These are phyloP conservation scores for Brachylomia viminalis DNA, from an alignment of 2,888 invertebrate species.

Conservation along the genomic window DNA sequence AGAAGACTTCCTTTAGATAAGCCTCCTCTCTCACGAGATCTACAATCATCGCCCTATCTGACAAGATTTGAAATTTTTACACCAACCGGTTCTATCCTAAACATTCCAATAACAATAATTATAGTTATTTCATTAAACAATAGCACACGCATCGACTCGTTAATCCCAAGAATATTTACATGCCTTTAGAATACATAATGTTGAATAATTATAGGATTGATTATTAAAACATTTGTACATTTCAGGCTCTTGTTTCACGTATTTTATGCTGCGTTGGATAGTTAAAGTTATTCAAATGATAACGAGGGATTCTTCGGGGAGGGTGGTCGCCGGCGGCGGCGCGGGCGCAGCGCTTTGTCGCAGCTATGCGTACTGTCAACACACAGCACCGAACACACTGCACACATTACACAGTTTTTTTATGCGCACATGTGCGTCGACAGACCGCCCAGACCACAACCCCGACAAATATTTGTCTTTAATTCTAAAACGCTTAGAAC, in stretches of 20 bases:
- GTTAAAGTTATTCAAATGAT: constrained; percentile 74
- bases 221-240: constrained; percentile 48
- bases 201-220: constrained; percentile 40
- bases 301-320: constrained; percentile 69
- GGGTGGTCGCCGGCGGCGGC: constrained; percentile 80
- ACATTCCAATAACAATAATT: constrained; percentile 51
- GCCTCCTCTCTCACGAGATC: constrained; percentile 78
- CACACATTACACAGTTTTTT: constrained; percentile 85
- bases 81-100: constrained; percentile 24
- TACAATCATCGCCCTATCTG: constrained; percentile 36
- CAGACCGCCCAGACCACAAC: constrained; percentile 85
- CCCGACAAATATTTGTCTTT: constrained; percentile 88
- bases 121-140: constrained; percentile 54
- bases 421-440: constrained; percentile 84
- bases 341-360: constrained; percentile 78
- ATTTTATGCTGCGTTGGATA: constrained; percentile 59
- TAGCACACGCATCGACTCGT: constrained; percentile 43
- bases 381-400: constrained; percentile 79
- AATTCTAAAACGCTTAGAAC: constrained; percentile 88
- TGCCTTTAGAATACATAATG: constrained; percentile 52
- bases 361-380: constrained; percentile 89
- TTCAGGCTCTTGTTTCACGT: constrained; percentile 54
- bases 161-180: constrained; percentile 50
- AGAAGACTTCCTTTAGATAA: constrained; percentile 85
- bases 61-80: constrained; percentile 43